Evolutionary conservation across 2,113 vertebrate genomes (phyloP), one percentile per base, ranked within the genome.

Genomic region (Cavia aperea): DNA sequence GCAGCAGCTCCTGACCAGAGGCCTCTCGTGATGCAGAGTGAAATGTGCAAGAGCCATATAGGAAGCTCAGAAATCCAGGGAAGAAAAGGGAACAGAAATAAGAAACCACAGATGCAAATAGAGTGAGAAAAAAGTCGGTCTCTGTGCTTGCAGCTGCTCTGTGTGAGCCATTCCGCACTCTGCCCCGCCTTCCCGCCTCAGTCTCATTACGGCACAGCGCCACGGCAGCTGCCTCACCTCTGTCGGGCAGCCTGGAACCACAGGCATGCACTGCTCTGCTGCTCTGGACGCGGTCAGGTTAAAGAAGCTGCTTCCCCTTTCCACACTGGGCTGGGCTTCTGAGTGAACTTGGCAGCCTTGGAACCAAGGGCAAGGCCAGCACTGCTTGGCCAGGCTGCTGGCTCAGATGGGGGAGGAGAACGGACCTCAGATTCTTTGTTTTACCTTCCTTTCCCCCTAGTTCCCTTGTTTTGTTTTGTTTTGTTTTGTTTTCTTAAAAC

Each of bases 31-130:
- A 73, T 39, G 39, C 68, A 31, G 15, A 26, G 31, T 5, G 36
- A 65, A 31, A 16, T 14, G 1, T 63, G 60, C 63, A 15, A 18
- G 33, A 81, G 13, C 84, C 51, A 77, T 81, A 77, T 4, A 13
- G 33, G 62, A 65, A 24, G 46, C 78, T 77, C 0, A 4, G 66
- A 75, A n/a, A 62, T 23, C 58, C 33, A 1, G 63, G 60, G 43
- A 87, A 39, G 77, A 66, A 78, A 33, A 29, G 29, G 89, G 87
- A 66, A 33, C 16, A 87, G 88, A 82, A 93, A 88, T 66, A 66
- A 70, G 81, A 89, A 89, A 23, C 75, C 77, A 51, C 46, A 77
- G 84, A 78, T 1, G 58, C n/a, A 89, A 70, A 84, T 54, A 33
- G 13, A 39, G 58, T 2, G 1, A 49, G 16, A 1, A 26, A 36